Evolutionary conservation across 2,888 invertebrate genomes (phyloP), one percentile per base, ranked within the genome.

Genomic region (Drosophila meridiana): DNA sequence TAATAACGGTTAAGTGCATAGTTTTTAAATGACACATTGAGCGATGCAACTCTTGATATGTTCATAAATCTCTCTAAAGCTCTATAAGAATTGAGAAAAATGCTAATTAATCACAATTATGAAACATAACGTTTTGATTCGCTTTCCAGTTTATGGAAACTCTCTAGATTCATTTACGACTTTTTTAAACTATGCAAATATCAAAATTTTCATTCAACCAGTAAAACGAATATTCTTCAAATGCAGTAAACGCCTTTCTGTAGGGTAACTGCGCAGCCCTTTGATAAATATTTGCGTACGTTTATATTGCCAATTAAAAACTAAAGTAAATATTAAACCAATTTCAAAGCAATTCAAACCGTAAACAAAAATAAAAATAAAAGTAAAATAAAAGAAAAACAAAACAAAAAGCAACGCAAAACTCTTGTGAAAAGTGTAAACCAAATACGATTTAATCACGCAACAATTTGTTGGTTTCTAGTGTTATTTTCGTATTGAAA

Each of bases 251-350:
- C 28, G 3, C 5, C 28, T 38, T 55, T n/a, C 38, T 38, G 1
- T 34, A 14, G 52, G 20, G 20, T 32, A 52, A 34, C 34, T 26
- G 20, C 6, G 7, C 20, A 13, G 52, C 13, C 20, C 28, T 56
- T 56, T 56, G 38, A 56, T 40, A 55, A 56, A 70, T 64, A 43
- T 57, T 61, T 63, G 52, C 70, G 52, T 77, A 69, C 60, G 58
- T 63, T 69, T 71, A 50, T 32, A 62, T 71, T 73, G 73, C 67
- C 79, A 75, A 79, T 85, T 89, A 73, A 72, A 84, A 77, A 58
- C 71, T 65, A 63, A 76, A 79, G 56, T 63, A 64, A 88, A 80
- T 72, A 69, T 76, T 75, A 77, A 67, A 65, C 57, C 67, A 64
- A 69, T 82, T 72, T 58, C 58, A 73, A 66, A 80, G 68, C 75